Percentiles rank a stretch among this genome's conserved stretches.
These are phyloP conservation scores for Papilio polytes DNA, from an alignment of 1,140 invertebrate genomes.

Conservation along the genomic window DNA sequence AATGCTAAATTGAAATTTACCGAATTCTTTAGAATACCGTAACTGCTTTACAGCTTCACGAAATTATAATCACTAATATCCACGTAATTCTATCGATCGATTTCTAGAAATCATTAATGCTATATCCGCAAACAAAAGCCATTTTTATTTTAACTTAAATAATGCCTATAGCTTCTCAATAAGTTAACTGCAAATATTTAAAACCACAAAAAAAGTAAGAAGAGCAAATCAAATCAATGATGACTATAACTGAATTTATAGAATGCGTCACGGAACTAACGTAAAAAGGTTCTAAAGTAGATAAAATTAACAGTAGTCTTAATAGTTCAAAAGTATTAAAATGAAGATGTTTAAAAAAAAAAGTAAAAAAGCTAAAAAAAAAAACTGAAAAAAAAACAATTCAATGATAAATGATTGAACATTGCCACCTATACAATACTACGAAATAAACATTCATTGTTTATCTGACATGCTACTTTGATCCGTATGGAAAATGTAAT, in stretches of 20 bases:
- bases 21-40: not conserved
- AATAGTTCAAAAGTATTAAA: not conserved
- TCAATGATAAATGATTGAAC: conserved; percentile 35
- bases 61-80: not conserved
- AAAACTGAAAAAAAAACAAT: not conserved
- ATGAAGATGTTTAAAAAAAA: not conserved
- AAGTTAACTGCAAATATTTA: not conserved
- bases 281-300: too few relatives aligned
- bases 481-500: conserved; percentile 37
- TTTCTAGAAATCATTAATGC: not conserved
- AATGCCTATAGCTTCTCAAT: not conserved
- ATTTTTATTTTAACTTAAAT: not conserved
- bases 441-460: conserved; percentile 50
- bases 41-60: not conserved
- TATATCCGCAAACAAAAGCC: not conserved
- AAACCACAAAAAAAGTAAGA: not conserved
- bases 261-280: too few relatives aligned
- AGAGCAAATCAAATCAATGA: not conserved
- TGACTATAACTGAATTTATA: not conserved
- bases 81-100: not conserved
- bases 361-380: conserved; percentile 1
- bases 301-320: not conserved
- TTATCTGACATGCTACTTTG: conserved; percentile 49
- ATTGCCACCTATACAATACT: conserved; percentile 46
- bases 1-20: not conserved